These are phyloP conservation scores for Denticeps clupeoides DNA, from an alignment of 2,797 vertebrate species.

Conservation along the genomic window DNA sequence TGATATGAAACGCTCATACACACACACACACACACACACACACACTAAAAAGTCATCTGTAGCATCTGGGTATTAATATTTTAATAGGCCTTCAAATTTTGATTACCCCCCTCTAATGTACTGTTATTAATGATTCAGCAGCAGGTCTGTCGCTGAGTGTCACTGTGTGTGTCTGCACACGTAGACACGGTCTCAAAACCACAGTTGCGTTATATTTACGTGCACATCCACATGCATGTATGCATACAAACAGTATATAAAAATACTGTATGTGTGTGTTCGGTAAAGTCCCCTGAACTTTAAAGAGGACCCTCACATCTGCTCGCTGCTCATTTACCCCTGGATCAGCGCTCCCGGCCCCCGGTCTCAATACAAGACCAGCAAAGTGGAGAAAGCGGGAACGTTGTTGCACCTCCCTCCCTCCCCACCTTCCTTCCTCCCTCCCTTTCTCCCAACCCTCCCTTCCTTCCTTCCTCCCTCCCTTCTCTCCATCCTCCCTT, in stretches of 20 bases:
- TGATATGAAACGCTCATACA: too few species aligned
- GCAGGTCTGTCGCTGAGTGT: slow-evolving; percentile 15
- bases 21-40: background rate
- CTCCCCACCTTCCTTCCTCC: too few species aligned
- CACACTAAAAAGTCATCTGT: slow-evolving; percentile 29
- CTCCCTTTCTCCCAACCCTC: too few species aligned
- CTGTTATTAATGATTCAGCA: slow-evolving; percentile 45
- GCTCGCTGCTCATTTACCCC: too few species aligned
- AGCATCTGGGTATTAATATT: slow-evolving; percentile 68
- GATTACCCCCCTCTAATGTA: slow-evolving; percentile 52
- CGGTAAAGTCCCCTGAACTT: background rate
- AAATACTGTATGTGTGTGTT: background rate
- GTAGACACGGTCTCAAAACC: background rate
- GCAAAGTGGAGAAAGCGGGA: too few species aligned
- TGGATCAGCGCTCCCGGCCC: too few species aligned
- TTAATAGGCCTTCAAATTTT: slow-evolving; percentile 50
- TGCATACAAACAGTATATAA: slow-evolving; percentile 26
- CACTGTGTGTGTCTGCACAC: background rate
- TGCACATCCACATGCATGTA: slow-evolving; percentile 9
- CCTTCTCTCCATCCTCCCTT: too few species aligned
- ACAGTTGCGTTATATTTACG: slow-evolving; percentile 5
- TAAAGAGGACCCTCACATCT: background rate
- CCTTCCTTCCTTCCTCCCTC: too few species aligned
- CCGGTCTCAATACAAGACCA: too few species aligned
- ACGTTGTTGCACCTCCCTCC: too few species aligned